These are phyloP conservation scores for Oikopleura vanhoeffeni DNA, from an alignment of 23 tunicate species.

Conservation along the genomic window DNA sequence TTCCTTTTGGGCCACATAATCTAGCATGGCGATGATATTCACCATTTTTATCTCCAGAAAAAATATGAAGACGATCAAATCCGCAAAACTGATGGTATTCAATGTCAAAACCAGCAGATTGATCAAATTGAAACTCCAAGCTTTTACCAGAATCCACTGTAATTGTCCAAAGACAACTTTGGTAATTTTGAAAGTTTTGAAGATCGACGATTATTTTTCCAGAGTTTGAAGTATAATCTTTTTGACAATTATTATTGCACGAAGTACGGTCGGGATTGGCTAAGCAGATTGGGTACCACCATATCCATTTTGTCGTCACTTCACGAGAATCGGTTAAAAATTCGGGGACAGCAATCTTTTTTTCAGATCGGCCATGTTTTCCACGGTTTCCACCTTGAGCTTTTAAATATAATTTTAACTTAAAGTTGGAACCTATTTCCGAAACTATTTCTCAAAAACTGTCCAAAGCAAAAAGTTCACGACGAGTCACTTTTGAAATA, in stretches of 20 bases:
- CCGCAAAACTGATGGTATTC: constrained; percentile 4
- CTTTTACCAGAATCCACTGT: not conserved
- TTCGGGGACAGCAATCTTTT: not conserved
- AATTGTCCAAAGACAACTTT: not conserved
- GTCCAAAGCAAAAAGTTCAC: too few relatives aligned
- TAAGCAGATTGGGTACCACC: not conserved
- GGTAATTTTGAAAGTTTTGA: not conserved
- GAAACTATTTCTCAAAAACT: too few relatives aligned
- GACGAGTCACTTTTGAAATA: too few relatives aligned
- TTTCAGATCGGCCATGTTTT: constrained; percentile 11
- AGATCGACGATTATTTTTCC: not conserved
- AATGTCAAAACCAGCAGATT: not conserved
- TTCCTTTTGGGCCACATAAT: not conserved
- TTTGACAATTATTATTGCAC: not conserved
- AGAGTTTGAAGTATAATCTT: not conserved
- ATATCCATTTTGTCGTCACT: not conserved
- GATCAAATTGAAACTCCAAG: not conserved
- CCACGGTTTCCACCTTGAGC: not conserved
- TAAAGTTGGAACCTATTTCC: too few relatives aligned
- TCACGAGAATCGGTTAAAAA: not conserved
- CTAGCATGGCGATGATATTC: not conserved
- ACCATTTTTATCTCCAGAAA: not conserved
- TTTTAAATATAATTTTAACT: too few relatives aligned
- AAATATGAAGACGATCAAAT: not conserved
- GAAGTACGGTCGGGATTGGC: not conserved